Evolutionary conservation across 2,113 vertebrate species (phyloP), one percentile per base, ranked within the genome.

Genomic region (Spea multiplicata): DNA sequence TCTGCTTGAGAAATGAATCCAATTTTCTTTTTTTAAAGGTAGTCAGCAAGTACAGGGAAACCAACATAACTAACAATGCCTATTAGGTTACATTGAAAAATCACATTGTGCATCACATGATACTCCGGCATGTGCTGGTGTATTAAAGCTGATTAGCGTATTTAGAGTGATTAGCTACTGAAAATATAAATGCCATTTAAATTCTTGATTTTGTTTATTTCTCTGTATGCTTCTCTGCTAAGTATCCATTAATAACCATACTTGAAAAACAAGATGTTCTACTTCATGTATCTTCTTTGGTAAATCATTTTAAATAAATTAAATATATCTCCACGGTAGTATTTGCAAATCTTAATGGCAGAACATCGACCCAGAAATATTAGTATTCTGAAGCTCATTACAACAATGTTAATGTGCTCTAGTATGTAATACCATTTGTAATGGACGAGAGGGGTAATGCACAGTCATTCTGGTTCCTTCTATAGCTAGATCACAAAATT

Each of bases 11-110:
- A 64, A 73, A 80, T 80, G 78, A 74, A 79, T 68, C 71, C 68
- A 80, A 80, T 80, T 80, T 80, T 80, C 78, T 59, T 44, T 80
- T 80, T 80, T 30, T 74, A 74, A 73, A 80, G 71, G 78, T 80
- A 80, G 78, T 80, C 78, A 80, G 78, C 78, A 80, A 80, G 78
- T 69, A 80, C 73, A 66, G 71, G 59, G 78, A 80, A 74, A 65
- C 55, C n/a, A 52, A 73, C 71, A 80, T 80, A 74, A 74, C 71
- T 80, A 80, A 80, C 78, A 80, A 74, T 61, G 62, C 65, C 71
- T 74, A 80, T 80, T 80, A 80, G 78, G 74, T 52, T 55, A 66
- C 46, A 59, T 46, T 68, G 69, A 68, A 80, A 80, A 55, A 68
- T 59, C 71, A 73, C 71, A 61, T 67, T 46, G 17, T 52, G 65